Evolutionary conservation across 1,140 invertebrate species (phyloP).

Genomic region (Calephelis virginiensis): DNA sequence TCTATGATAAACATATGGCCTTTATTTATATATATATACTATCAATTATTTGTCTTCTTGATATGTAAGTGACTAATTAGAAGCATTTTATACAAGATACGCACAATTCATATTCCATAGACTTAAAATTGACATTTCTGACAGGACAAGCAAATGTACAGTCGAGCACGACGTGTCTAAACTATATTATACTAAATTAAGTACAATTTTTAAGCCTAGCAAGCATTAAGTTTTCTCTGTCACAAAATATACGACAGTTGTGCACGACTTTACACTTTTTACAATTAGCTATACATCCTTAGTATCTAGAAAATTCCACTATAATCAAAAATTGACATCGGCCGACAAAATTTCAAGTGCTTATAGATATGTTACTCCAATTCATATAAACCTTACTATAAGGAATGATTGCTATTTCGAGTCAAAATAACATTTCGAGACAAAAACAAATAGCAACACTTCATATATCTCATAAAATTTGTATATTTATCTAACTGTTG

Average conservation of each 20-base stretch:
- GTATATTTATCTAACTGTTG: constrained; percentile 21
- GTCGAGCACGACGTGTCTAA: constrained; percentile 43
- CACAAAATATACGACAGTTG: constrained; percentile 51
- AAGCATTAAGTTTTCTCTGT: constrained; percentile 47
- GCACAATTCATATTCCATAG: constrained; percentile 19
- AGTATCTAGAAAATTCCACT: constrained; percentile 25
- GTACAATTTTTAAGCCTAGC: constrained; percentile 62
- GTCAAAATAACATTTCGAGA: constrained; percentile 15
- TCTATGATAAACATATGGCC: constrained; percentile 29
- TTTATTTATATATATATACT: constrained; percentile 31
- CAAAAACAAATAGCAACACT: constrained; percentile 18
- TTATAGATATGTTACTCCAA: constrained; percentile 31
- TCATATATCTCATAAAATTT: constrained; percentile 20
- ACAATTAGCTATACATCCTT: constrained; percentile 40
- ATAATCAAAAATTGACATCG: constrained; percentile 54
- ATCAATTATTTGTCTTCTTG: constrained; percentile 65
- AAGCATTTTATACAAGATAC: constrained; percentile 36
- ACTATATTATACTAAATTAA: constrained; percentile 46
- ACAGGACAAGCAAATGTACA: constrained; percentile 50
- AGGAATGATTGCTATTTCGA: constrained; percentile 20
- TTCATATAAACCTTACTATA: constrained; percentile 23
- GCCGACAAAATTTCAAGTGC: constrained; percentile 25
- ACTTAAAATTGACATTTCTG: constrained; percentile 45
- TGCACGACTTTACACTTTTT: constrained; percentile 51
- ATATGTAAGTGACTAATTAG: constrained; percentile 58